Percentiles rank a stretch among this genome's conserved stretches.
Evolutionary conservation across 1,140 invertebrate genomes (phyloP).

Genomic region (Drosophila pallidifrons): DNA sequence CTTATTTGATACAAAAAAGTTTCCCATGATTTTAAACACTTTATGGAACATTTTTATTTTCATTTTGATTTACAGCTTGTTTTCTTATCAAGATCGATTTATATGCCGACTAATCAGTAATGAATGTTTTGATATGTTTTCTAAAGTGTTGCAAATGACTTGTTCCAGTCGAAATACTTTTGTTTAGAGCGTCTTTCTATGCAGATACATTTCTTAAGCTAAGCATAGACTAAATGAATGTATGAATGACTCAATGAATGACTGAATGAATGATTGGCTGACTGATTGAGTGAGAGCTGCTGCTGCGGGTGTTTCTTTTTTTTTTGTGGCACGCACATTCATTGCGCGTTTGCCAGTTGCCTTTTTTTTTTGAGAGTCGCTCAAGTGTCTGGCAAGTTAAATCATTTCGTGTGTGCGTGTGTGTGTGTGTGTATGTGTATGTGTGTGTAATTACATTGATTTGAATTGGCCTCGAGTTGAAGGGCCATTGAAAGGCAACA

Average conservation of each 20-base stretch:
- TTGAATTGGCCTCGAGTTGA: constrained; percentile 30
- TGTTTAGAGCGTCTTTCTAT: neutral
- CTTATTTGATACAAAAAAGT: too few relatives aligned
- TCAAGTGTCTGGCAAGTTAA: constrained; percentile 70
- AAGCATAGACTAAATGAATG: neutral
- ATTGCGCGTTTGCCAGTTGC: constrained; percentile 50
- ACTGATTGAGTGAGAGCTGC: neutral
- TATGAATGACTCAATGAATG: neutral
- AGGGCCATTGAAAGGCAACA: constrained; percentile 25
- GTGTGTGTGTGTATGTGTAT: constrained; percentile 2
- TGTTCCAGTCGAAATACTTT: too few relatives aligned
- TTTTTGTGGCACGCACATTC: constrained; percentile 57
- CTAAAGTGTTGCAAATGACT: too few relatives aligned
- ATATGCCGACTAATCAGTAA: too few relatives aligned
- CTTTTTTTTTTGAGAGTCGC: constrained; percentile 47
- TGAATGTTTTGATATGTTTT: too few relatives aligned
- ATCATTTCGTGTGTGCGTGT: constrained; percentile 48
- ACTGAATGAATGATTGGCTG: neutral
- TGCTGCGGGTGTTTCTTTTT: constrained; percentile 12
- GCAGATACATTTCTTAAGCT: constrained; percentile 15
- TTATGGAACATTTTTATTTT: too few relatives aligned
- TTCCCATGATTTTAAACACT: too few relatives aligned
- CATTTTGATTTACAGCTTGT: too few relatives aligned
- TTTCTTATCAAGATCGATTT: too few relatives aligned
- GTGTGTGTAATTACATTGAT: constrained; percentile 36